These are phyloP conservation scores for Thalassaphorura encarpata DNA, from an alignment of 1,140 invertebrate genomes.

Conservation along the genomic window DNA sequence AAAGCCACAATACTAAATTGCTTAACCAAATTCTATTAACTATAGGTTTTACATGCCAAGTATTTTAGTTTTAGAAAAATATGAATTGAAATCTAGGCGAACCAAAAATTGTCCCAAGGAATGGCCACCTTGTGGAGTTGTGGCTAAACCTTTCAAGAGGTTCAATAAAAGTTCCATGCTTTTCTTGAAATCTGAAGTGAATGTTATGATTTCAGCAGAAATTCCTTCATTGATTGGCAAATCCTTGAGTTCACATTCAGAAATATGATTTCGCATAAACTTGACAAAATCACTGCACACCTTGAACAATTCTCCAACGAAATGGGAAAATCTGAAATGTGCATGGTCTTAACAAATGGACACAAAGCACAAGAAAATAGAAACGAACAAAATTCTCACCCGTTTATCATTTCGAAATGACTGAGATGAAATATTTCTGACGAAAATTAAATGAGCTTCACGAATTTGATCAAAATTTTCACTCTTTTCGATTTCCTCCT, in stretches of 20 bases:
- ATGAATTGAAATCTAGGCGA: conserved; percentile 31
- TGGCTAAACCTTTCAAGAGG: conserved; percentile 15
- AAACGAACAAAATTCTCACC: not conserved
- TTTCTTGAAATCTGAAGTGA: conserved; percentile 16
- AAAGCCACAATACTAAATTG: not conserved
- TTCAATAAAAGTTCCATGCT: conserved; percentile 26
- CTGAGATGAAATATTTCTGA: conserved; percentile 24
- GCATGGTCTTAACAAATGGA: not conserved
- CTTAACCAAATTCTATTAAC: not conserved
- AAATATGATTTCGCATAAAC: conserved; percentile 18
- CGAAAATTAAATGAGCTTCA: conserved; percentile 25
- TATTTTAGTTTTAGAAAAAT: conserved; percentile 19
- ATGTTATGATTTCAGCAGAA: conserved; percentile 15
- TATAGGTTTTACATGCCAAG: too few species aligned
- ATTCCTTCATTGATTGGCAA: conserved; percentile 28
- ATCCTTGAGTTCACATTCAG: conserved; percentile 10
- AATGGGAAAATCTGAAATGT: conserved; percentile 16
- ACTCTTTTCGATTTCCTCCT: conserved; percentile 24
- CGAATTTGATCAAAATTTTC: conserved; percentile 30
- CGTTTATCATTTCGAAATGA: conserved; percentile 22
- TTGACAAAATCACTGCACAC: conserved; percentile 18
- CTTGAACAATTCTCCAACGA: conserved; percentile 23
- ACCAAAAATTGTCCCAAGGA: conserved; percentile 28
- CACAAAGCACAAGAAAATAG: not conserved
- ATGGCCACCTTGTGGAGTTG: conserved; percentile 20